Evolutionary conservation across 2,797 vertebrate species (phyloP).

Genomic region (Heterohyrax brucei): DNA sequence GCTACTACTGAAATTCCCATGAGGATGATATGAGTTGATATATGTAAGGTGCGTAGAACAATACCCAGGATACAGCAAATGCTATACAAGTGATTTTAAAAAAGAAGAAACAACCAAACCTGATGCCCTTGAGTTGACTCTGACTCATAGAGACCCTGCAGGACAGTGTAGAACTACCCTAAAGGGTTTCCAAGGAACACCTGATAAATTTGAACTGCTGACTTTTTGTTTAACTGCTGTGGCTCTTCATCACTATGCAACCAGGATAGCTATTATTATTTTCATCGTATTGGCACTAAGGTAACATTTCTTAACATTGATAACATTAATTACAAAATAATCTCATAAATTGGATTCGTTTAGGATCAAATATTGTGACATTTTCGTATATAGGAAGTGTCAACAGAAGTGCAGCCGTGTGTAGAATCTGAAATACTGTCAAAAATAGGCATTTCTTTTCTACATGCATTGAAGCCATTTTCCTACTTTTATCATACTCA

Average conservation of each 20-base stretch:
- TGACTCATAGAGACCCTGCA: too few relatives aligned
- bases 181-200: too few relatives aligned
- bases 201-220: too few relatives aligned
- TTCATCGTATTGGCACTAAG: conserved; percentile 31
- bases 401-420: not conserved
- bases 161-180: too few relatives aligned
- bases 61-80: not conserved
- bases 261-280: not conserved
- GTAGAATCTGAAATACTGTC: not conserved
- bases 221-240: too few relatives aligned
- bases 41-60: conserved; percentile 2
- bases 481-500: conserved; percentile 2
- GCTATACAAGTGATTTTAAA: not conserved
- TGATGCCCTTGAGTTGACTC: too few relatives aligned
- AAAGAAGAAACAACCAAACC: too few relatives aligned
- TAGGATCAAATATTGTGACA: not conserved
- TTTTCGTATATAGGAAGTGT: not conserved
- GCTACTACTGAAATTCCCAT: not conserved
- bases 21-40: not conserved
- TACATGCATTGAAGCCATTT: conserved; percentile 38
- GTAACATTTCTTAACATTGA: conserved; percentile 44
- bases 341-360: not conserved
- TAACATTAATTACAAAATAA: conserved; percentile 35
- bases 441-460: conserved; percentile 42
- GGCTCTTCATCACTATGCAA: too few relatives aligned